Evolutionary conservation across 1,140 invertebrate genomes (phyloP), one percentile per base, ranked within the genome.

Genomic region (Diprion similis): DNA sequence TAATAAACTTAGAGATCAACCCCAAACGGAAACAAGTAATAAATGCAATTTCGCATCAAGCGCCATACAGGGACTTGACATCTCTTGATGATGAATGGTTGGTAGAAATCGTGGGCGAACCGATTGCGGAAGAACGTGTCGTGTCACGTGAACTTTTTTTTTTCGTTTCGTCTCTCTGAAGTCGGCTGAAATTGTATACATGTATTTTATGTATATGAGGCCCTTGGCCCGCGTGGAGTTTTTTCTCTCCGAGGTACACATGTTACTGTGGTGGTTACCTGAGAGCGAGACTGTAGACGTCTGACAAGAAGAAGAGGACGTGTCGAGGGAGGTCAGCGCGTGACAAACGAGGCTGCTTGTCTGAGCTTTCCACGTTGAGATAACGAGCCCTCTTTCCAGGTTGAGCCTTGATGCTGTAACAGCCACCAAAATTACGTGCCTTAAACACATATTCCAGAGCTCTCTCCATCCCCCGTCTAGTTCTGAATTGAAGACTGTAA

Each of bases 291-390:
- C 13, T 76, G 71, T 76, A 71, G 75, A 70, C 71, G 70, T 73
- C 76, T 78, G 78, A 77, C 76, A 78, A 72, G 66, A 75, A 78
- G 70, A 76, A 76, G 77, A 80, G 77, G 79, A 80, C 76, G 75
- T 77, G 79, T 78, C 77, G 78, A 75, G 74, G 71, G 78, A 83
- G 82, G 82, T 85, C 83, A 85, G 79, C 83, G 78, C 82, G 82
- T 85, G 84, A 85, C 84, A 85, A 85, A 85, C 77, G 84, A 85
- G 81, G 76, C 80, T 84, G 82, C 85, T 85, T 85, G 82, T 84
- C 80, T 78, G 80, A 83, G 78, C 75, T 79, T 81, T 76, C 77
- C 82, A 81, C 80, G 81, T 71, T 77, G 73, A 79, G 79, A 85
- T 85, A 85, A 85, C 82, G 83, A 85, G 83, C 78, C 76, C 75